Base-by-base conservation (phyloP, 2,888 invertebrate species). In the Drosophila nigricruria region DNA sequence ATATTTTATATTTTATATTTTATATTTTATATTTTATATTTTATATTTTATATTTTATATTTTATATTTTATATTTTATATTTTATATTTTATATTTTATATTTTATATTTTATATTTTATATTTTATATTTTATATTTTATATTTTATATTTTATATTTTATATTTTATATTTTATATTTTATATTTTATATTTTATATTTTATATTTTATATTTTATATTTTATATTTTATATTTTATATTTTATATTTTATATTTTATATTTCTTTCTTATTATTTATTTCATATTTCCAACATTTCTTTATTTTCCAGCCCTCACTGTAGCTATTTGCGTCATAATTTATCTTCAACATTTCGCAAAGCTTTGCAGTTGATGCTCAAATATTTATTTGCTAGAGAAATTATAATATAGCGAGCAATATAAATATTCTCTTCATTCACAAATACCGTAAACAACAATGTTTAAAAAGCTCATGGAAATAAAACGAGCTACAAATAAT, bases 361-460 rank as follows among this genome's bases (percentile, higher is more conserved):
- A 25, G 34, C 34, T 57, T 36, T 34, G 34, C 42, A 12, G 27
- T 36, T 52, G 5, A 52, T 27, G 38, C 40, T 16, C 32, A 36
- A 58, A 47, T 58, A 58, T 58, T 58, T 58, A 47, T 27, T 58
- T 36, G 36, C 36, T 10, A 12, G 23, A n/a, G 23, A 43, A 45
- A 34, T 45, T 57, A 45, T 25, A 43, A 47, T 47, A 47, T 36
- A 2, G 18, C 3, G 5, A 27, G 8, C 25, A 27, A 47, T 27
- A 47, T 58, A 47, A 27, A 47, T 47, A 27, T 47, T 23, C 20
- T 16, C 9, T 12, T n/a, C 20, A 12, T n/a, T 5, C 30, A 23
- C 30, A 42, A 54, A 54, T 27, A 16, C n/a, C 14, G 36, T 58
- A 47, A 58, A 58, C 58, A 58, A 27, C 25, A 47, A 47, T 58